Conservation (phyloP, 2,113 vertebrate genomes). For the Excalfactoria chinensis region DNA sequence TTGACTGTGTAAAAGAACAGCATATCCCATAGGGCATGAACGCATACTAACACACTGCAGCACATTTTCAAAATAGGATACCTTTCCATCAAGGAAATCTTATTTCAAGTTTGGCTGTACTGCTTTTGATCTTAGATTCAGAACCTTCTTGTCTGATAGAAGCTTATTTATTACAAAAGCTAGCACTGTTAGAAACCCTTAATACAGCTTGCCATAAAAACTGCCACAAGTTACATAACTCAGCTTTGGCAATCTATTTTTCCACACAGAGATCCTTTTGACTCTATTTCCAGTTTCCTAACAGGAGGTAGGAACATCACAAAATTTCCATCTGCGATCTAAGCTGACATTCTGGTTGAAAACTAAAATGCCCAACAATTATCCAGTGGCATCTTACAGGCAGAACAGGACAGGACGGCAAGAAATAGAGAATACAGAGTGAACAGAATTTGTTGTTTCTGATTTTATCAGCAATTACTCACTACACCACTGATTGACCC, state of each 20-base stretch:
- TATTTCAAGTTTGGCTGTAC: background rate
- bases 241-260: background rate
- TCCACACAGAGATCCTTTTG: background rate
- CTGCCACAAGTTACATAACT: fast-evolving
- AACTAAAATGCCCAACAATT: background rate
- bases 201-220: background rate
- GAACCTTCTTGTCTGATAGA: background rate
- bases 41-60: background rate
- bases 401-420: background rate
- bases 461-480: background rate
- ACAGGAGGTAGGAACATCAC: fast-evolving
- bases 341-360: background rate
- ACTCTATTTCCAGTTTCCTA: background rate
- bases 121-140: background rate
- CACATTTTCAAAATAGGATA: background rate
- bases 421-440: background rate
- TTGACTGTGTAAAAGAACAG: background rate
- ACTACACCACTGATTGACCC: background rate
- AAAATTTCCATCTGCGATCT: background rate
- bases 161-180: background rate
- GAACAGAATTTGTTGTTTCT: background rate
- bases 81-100: background rate
- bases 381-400: background rate
- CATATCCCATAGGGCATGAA: fast-evolving
- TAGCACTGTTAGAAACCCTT: fast-evolving